Conservation (phyloP, 2,797 vertebrate species). For the Sebastolobus alascanus region DNA sequence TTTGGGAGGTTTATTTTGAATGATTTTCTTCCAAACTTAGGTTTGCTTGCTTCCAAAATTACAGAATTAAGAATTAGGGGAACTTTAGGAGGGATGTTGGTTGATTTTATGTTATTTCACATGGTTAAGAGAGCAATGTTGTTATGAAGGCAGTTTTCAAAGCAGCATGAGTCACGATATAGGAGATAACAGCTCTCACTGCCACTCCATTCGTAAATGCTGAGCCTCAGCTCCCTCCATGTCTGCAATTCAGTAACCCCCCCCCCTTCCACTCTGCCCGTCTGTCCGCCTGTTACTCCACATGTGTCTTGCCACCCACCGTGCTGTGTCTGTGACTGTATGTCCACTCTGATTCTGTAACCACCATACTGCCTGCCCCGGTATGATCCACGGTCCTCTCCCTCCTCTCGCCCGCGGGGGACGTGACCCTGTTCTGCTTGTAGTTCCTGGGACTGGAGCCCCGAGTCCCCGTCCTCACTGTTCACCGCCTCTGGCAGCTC, state of each 20-base stretch:
- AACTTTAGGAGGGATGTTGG: background rate
- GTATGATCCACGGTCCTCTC: constrained; percentile 67
- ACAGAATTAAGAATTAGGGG: background rate
- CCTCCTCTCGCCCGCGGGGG: constrained; percentile 62
- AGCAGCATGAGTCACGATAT: constrained; percentile 49
- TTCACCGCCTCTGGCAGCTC: constrained; percentile 83
- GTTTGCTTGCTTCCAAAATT: constrained; percentile 14
- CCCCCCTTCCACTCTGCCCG: constrained; percentile 44
- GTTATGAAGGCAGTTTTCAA: constrained; percentile 56
- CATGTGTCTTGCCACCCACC: constrained; percentile 61
- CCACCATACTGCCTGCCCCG: constrained; percentile 67
- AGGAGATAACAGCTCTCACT: constrained; percentile 30
- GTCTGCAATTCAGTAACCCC: constrained; percentile 56
- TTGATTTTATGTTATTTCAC: constrained; percentile 20
- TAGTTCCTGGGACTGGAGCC: constrained; percentile 85
- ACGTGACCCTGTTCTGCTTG: constrained; percentile 72
- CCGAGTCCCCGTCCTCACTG: constrained; percentile 82
- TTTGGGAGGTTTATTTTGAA: background rate
- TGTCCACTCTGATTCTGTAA: constrained; percentile 72
- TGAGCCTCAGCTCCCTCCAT: constrained; percentile 47
- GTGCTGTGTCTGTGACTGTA: constrained; percentile 73
- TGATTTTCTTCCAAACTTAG: background rate
- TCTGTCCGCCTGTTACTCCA: constrained; percentile 57
- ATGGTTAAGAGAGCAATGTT: constrained; percentile 27
- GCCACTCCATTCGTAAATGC: constrained; percentile 32